Conservation (phyloP, 2,797 vertebrate genomes). For the Peromyscus aztecus region DNA sequence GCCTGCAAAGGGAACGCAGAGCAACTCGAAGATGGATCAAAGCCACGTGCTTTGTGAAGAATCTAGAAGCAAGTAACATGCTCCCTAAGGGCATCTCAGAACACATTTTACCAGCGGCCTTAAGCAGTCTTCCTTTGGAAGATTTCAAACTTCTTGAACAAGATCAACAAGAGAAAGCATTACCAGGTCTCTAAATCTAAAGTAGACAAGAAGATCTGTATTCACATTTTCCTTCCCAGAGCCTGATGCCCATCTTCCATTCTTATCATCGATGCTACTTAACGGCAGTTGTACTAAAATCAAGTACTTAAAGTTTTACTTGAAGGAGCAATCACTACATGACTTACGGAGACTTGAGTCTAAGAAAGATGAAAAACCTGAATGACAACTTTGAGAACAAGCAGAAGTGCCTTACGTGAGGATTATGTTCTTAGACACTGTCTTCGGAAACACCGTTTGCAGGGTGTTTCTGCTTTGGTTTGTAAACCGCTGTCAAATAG, state of each 20-base stretch:
- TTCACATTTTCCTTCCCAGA: conserved; percentile 62
- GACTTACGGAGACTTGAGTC: conserved; percentile 71
- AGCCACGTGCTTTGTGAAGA: conserved; percentile 78
- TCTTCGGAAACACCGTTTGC: conserved; percentile 61
- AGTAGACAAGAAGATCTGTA: conserved; percentile 22
- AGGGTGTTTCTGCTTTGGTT: conserved; percentile 52
- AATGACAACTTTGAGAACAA: conserved; percentile 48
- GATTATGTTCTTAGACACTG: conserved; percentile 63
- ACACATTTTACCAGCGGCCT: conserved; percentile 77
- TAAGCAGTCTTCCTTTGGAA: conserved; percentile 76
- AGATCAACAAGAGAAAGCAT: conserved; percentile 69
- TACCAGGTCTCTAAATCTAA: conserved; percentile 71
- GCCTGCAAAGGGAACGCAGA: conserved; percentile 81
- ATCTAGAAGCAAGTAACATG: conserved; percentile 78
- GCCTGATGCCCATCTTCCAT: conserved; percentile 51
- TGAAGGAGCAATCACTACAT: conserved; percentile 67
- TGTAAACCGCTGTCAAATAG: conserved; percentile 70
- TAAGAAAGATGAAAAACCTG: conserved; percentile 36
- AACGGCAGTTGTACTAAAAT: conserved; percentile 62
- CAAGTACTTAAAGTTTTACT: conserved; percentile 69
- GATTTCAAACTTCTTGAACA: conserved; percentile 77
- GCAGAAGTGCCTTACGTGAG: conserved; percentile 81
- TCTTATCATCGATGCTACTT: conserved; percentile 63
- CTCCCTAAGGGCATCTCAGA: conserved; percentile 75
- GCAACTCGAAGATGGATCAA: conserved; percentile 75